Evolutionary conservation across 2,888 invertebrate species (phyloP), one percentile per base, ranked within the genome.

Genomic region (Heliconius sara): DNA sequence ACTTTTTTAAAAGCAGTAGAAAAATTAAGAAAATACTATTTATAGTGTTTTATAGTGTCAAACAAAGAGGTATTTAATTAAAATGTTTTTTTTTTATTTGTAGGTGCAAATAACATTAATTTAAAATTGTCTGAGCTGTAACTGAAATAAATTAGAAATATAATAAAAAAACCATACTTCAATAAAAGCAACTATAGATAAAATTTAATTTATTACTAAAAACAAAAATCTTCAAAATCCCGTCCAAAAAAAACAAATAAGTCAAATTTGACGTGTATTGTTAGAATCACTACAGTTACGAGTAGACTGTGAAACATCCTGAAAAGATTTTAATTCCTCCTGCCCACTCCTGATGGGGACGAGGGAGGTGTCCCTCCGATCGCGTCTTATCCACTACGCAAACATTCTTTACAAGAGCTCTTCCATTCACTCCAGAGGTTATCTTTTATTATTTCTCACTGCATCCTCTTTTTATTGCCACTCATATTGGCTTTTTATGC

Each of bases 401-500:
- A 95, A 95, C 95, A 94, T 93, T 93, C 93, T 93, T 95, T 93
- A 94, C 93, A 93, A 92, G 93, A 90, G 92, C 92, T 88, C 90
- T 92, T 92, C 92, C 89, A 93, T 93, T 94, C 95, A 93, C 92
- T 94, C 88, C 87, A 89, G 92, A 94, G 94, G 94, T 95, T 95
- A 94, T 94, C 93, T 94, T 94, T 95, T 94, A 94, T 94, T 84
- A 85, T 85, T 84, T 85, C 85, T 84, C 84, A 83, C 85, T 84
- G 83, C 82, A 85, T 85, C 85, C 84, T 84, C 84, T 83, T 84
- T 85, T 85, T 85, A 85, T 85, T 85, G 93, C 94, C 93, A 90
- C 91, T 91, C 93, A 94, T 95, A 95, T 95, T 95, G 95, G 93
- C 94, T 95, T 95, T 95, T 95, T 95, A 94, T 94, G 91, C 93